Evolutionary conservation across 2,113 vertebrate species (phyloP).

Genomic region (Helogale parvula): DNA sequence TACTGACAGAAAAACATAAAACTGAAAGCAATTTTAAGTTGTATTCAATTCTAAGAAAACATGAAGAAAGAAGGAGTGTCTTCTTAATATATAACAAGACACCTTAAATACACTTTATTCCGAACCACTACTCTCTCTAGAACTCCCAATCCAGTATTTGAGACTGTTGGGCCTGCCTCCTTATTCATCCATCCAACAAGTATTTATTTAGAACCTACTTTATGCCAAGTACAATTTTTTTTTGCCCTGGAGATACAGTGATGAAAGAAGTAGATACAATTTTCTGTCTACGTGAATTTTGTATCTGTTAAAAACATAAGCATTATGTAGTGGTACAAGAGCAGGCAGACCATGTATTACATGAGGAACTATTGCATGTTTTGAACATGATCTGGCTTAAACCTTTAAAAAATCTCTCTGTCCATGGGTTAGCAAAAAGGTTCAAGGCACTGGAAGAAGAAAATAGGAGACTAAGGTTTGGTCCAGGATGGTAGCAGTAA

Average conservation of each 20-base stretch:
- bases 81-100: background rate
- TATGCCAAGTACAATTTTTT: background rate
- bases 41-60: background rate
- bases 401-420: background rate
- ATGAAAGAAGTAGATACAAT: background rate
- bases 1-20: background rate
- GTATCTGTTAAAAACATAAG: background rate
- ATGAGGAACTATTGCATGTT: background rate
- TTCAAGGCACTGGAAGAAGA: background rate
- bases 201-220: background rate
- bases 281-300: background rate
- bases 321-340: fast-evolving
- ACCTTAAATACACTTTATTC: background rate
- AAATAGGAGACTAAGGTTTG: background rate
- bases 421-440: background rate
- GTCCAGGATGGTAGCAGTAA: background rate
- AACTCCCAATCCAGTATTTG: background rate
- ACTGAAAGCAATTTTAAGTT: background rate
- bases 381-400: background rate
- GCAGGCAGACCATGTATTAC: background rate
- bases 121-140: background rate
- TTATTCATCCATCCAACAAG: background rate
- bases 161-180: background rate
- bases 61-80: background rate
- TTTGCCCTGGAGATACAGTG: background rate